A percentile compares a stretch with the other conserved stretches of the same genome.
Evolutionary conservation across 2,797 vertebrate genomes (phyloP).

Genomic region (Macropus fuliginosus): DNA sequence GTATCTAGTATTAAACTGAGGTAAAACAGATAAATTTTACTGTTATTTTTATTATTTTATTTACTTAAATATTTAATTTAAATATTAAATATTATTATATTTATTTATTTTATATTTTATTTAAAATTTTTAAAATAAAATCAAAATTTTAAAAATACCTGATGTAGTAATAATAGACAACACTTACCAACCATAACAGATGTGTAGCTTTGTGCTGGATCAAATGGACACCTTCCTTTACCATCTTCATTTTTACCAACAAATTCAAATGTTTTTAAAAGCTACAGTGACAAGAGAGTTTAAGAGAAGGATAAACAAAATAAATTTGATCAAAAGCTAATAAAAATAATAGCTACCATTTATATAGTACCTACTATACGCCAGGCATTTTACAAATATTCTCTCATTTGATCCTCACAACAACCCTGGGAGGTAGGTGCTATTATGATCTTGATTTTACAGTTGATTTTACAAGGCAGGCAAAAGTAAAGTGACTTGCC

Average conservation of each 20-base stretch:
- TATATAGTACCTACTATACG: not conserved
- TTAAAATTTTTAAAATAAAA: too few relatives aligned
- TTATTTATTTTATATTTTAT: too few relatives aligned
- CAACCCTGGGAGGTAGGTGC: not conserved
- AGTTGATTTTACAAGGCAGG: not conserved
- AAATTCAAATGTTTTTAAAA: conserved; percentile 87
- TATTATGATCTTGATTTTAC: not conserved
- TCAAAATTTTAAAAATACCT: fast-evolving
- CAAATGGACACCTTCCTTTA: conserved; percentile 95
- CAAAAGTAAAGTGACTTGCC: not conserved
- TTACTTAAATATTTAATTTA: too few relatives aligned
- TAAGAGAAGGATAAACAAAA: not conserved
- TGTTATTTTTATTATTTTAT: too few relatives aligned
- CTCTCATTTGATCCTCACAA: not conserved
- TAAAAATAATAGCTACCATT: not conserved
- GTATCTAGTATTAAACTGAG: fast-evolving
- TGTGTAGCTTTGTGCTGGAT: conserved; percentile 96
- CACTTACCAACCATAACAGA: conserved; percentile 98
- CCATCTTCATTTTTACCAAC: conserved; percentile 91
- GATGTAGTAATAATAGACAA: not conserved
- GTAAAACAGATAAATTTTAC: not conserved
- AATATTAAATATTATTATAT: too few relatives aligned
- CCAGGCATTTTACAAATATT: too few relatives aligned
- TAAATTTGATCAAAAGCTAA: not conserved
- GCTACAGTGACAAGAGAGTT: conserved; percentile 68